Evolutionary conservation across 1,140 invertebrate species (phyloP), one percentile per base, ranked within the genome.

Genomic region (Eumeta japonica): DNA sequence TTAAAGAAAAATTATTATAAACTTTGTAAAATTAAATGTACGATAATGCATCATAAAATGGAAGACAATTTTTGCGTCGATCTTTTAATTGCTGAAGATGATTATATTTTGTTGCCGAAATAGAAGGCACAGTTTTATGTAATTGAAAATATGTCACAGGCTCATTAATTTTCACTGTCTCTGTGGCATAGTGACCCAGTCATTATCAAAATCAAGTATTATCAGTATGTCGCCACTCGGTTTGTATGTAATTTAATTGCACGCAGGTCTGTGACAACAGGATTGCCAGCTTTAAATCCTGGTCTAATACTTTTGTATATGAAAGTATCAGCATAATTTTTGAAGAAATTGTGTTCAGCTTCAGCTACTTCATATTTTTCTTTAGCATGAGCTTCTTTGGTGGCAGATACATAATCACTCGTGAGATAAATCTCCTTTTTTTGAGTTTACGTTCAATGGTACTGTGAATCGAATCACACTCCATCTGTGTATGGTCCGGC

Each of bases 401-500:
- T 37, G 2, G 20, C 10, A 10, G 18, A 24, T 10, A 43, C 18
- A 24, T 43, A 45, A 32, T 43, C 40, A 18, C 36, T 24, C 2
- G 41, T 37, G 10, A 42, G 28, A 39, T 45, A 32, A 31, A 46
- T 45, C 30, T 31, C 3, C 30, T 10, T 15, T 39, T 46, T 33
- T 42, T 46, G 3, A 41, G 11, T n/a, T 37, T 37, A 17, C 32
- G 20, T 24, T 47, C 41, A 24, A 47, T 43, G 2, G 38, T 38
- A 38, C 35, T 45, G 41, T 75, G 65, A 2, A 71, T 53, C 5
- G 49, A 52, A 40, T 76, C 68, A 35, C 51, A 53, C 36, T 75
- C 67, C 60, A 73, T 76, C 35, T 75, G 64, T 12, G 62, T 73
- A 37, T 75, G 70, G 4, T 68, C 70, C 18, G 46, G 48, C 43